A percentile compares a stretch with the other conserved stretches of the same genome.
Evolutionary conservation across 2,888 invertebrate genomes (phyloP).

Genomic region (Prosopocoilus inquinatus): DNA sequence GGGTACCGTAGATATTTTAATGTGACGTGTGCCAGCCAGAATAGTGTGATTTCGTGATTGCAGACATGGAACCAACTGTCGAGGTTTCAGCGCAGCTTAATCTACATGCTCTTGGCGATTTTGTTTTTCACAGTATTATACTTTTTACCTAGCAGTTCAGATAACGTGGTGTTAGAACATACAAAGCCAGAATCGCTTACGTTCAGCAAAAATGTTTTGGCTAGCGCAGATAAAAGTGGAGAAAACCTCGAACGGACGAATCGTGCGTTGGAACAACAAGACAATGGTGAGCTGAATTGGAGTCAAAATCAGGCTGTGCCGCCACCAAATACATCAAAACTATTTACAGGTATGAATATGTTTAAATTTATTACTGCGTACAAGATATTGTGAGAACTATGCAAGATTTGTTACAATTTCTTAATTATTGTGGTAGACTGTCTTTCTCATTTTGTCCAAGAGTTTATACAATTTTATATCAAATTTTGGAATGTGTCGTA

Average conservation of each 20-base stretch:
- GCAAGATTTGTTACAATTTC: no score
- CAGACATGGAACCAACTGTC: slow-evolving; percentile 87
- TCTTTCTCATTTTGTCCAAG: no score
- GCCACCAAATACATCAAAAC: slow-evolving; percentile 33
- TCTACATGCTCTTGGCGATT: slow-evolving; percentile 62
- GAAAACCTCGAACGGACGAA: slow-evolving; percentile 40
- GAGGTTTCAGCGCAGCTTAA: slow-evolving; percentile 75
- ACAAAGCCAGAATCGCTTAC: slow-evolving; percentile 27
- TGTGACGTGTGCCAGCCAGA: neutral
- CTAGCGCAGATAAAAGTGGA: slow-evolving; percentile 37
- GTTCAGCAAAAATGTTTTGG: slow-evolving; percentile 39
- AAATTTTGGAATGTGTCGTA: no score
- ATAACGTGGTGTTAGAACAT: slow-evolving; percentile 34
- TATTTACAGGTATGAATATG: slow-evolving; percentile 32
- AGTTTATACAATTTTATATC: no score
- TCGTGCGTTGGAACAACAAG: slow-evolving; percentile 53
- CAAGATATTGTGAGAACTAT: no score
- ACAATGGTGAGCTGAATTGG: slow-evolving; percentile 31
- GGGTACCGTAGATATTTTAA: slow-evolving; percentile 22
- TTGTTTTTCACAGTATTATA: slow-evolving; percentile 60
- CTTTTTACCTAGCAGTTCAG: slow-evolving; percentile 55
- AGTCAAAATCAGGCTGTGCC: slow-evolving; percentile 38
- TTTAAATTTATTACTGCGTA: no score
- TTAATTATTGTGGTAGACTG: no score
- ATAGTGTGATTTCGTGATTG: slow-evolving; percentile 38